phyloP scores from a whole-genome alignment of 2,888 invertebrate genomes.

The Abrostola triplasia region DNA sequence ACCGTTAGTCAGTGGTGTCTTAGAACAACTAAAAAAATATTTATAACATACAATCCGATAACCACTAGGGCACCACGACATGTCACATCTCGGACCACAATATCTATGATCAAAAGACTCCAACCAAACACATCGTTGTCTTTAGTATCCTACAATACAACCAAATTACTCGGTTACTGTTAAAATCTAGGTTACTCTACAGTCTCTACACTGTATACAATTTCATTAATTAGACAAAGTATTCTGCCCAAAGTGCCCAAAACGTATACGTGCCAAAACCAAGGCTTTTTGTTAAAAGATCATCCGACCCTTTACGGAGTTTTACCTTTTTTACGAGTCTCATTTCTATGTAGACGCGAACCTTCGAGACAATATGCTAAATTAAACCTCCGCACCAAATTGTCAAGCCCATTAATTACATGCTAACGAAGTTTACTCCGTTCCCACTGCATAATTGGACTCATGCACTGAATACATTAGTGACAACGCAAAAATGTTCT shows the following conservation, averaged over 20 bases:
- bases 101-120: neutral
- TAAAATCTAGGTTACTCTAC: constrained; percentile 22
- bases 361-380: constrained; percentile 69
- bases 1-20: too few relatives aligned
- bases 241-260: constrained; percentile 31
- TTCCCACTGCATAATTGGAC: constrained; percentile 76
- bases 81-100: too few relatives aligned
- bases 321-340: constrained; percentile 54
- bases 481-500: constrained; percentile 42
- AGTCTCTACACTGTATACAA: constrained; percentile 19
- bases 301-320: constrained; percentile 41
- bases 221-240: constrained; percentile 51
- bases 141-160: too few relatives aligned
- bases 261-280: constrained; percentile 51
- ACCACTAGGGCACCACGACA: too few relatives aligned
- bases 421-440: constrained; percentile 80
- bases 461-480: constrained; percentile 80
- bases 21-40: too few relatives aligned
- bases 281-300: constrained; percentile 49
- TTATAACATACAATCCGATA: too few relatives aligned
- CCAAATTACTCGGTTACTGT: neutral
- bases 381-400: constrained; percentile 66
- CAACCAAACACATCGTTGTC: too few relatives aligned
- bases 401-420: constrained; percentile 77
- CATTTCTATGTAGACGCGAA: constrained; percentile 55